Percentiles rank a stretch among this genome's conserved stretches.
Evolutionary conservation across 1,140 invertebrate genomes (phyloP).

Genomic region (Periplaneta americana): DNA sequence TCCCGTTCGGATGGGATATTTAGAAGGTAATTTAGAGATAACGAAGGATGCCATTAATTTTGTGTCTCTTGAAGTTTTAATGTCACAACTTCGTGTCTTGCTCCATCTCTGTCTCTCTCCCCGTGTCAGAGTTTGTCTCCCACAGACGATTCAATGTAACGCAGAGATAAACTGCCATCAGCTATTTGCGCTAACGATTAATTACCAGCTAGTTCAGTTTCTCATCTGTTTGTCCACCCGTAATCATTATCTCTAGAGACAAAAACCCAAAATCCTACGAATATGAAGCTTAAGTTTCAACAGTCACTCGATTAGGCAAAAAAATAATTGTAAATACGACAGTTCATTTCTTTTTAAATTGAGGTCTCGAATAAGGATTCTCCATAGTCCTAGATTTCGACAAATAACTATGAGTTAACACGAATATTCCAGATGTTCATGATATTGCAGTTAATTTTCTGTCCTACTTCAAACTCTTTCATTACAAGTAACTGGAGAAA

Average conservation of each 20-base stretch:
- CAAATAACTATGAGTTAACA: too few species aligned
- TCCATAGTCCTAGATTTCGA: too few species aligned
- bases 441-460: too few species aligned
- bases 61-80: background rate
- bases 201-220: background rate
- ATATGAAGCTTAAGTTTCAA: too few species aligned
- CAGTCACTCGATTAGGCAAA: too few species aligned
- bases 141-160: background rate
- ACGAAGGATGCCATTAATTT: background rate
- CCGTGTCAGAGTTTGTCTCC: background rate
- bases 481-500: too few species aligned
- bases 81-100: background rate
- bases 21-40: too few species aligned
- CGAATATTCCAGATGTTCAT: too few species aligned
- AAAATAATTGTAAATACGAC: too few species aligned
- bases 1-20: background rate
- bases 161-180: background rate
- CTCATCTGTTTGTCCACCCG: background rate
- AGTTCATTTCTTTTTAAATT: too few species aligned
- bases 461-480: too few species aligned
- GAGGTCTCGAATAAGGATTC: too few species aligned
- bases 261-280: background rate
- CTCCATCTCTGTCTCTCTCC: background rate
- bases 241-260: background rate
- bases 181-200: background rate